Evolutionary conservation across 1,140 invertebrate species (phyloP).

Genomic region (Aphidius ervi): DNA sequence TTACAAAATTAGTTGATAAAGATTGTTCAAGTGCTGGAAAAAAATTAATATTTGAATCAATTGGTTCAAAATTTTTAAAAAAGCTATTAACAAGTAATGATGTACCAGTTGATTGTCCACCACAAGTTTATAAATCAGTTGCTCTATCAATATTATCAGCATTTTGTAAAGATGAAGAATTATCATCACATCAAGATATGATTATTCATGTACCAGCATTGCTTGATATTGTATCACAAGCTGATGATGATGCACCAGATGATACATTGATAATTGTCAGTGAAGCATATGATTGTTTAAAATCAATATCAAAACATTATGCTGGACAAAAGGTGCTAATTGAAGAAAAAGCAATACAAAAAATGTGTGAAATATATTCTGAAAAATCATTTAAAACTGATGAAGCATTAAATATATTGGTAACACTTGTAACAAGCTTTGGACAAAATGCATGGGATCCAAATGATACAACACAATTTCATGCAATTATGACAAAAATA

Average conservation of each 20-base stretch:
- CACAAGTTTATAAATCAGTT: slow-evolving; percentile 83
- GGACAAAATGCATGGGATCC: slow-evolving; percentile 70
- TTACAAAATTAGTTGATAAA: slow-evolving; percentile 81
- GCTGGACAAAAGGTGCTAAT: slow-evolving; percentile 72
- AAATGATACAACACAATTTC: slow-evolving; percentile 67
- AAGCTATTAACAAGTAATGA: slow-evolving; percentile 70
- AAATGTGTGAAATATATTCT: slow-evolving; percentile 79
- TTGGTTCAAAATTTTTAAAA: slow-evolving; percentile 79
- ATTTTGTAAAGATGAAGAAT: slow-evolving; percentile 74
- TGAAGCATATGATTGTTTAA: slow-evolving; percentile 80
- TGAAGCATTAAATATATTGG: slow-evolving; percentile 75
- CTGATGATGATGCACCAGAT: slow-evolving; percentile 75
- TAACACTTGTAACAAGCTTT: slow-evolving; percentile 65
- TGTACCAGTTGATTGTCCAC: slow-evolving; percentile 77
- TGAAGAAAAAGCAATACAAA: slow-evolving; percentile 69
- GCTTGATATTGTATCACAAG: slow-evolving; percentile 74
- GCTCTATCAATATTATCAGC: slow-evolving; percentile 78
- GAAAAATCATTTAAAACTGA: slow-evolving; percentile 83
- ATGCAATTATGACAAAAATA: slow-evolving; percentile 78
- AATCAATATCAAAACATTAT: slow-evolving; percentile 68
- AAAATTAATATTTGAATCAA: slow-evolving; percentile 80
- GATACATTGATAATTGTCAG: slow-evolving; percentile 83
- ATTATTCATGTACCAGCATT: slow-evolving; percentile 74
- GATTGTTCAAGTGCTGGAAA: slow-evolving; percentile 69
- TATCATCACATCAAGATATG: slow-evolving; percentile 78